Evolutionary conservation across 2,113 vertebrate species (phyloP).

Genomic region (Opisthocomus hoazin): DNA sequence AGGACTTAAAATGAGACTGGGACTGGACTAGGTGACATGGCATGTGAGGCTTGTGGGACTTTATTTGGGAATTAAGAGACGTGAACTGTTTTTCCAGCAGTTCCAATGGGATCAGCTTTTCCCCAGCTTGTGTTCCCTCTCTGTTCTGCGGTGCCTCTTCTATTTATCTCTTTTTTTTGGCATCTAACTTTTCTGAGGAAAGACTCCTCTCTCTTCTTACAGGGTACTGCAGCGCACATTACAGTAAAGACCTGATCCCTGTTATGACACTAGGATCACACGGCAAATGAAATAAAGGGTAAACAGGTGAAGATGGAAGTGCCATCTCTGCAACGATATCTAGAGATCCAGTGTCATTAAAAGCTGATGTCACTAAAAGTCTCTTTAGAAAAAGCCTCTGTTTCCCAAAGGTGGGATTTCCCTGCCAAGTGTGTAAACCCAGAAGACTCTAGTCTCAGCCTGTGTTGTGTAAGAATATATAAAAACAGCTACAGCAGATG

Average conservation of each 20-base stretch:
- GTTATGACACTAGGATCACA: not conserved
- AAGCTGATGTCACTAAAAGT: not conserved
- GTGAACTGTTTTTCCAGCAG: not conserved
- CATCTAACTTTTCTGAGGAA: not conserved
- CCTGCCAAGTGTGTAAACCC: not conserved
- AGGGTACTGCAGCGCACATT: not conserved
- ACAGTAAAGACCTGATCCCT: not conserved
- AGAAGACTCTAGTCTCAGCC: not conserved
- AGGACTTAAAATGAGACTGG: not conserved
- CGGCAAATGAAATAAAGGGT: not conserved
- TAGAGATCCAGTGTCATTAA: not conserved
- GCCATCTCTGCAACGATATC: not conserved
- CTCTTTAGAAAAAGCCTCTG: not conserved
- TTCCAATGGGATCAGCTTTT: not conserved
- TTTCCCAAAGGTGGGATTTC: not conserved
- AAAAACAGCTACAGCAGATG: not conserved
- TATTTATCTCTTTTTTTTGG: not conserved
- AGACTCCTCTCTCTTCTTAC: not conserved
- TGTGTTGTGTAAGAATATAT: not conserved
- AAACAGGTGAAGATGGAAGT: not conserved
- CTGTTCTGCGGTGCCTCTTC: not conserved
- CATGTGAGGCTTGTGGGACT: not conserved
- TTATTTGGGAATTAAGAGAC: not conserved
- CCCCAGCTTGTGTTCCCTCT: not conserved
- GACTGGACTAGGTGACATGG: not conserved